These are phyloP conservation scores for Cordilura impudica DNA, from an alignment of 2,888 invertebrate species.

Conservation along the genomic window DNA sequence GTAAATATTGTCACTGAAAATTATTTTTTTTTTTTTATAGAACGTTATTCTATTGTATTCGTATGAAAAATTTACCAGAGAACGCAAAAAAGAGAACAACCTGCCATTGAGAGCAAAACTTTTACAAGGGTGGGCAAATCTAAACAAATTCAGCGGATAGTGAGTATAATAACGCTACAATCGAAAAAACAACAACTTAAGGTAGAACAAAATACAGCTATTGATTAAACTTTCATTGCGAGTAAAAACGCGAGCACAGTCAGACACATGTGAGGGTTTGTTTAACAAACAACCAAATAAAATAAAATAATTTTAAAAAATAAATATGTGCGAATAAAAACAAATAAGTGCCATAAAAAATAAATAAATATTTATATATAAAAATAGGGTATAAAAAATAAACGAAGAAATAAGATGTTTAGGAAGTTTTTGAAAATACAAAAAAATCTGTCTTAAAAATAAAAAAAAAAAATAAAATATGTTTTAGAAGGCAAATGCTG, in stretches of 20 bases:
- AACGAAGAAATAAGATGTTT: neutral
- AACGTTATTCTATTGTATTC: too few species aligned
- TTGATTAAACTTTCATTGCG: conserved; percentile 56
- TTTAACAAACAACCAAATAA: conserved; percentile 16
- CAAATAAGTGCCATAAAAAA: neutral
- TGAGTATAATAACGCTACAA: too few species aligned
- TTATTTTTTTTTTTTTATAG: too few species aligned
- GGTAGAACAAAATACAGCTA: conserved; percentile 27
- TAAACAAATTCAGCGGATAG: too few species aligned
- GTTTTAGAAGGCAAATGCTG: too few species aligned
- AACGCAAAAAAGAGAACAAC: too few species aligned
- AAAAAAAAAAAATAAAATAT: conserved; percentile 18
- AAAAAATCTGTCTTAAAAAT: conserved; percentile 4
- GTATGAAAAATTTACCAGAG: too few species aligned
- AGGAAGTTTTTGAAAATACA: neutral
- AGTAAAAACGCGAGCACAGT: conserved; percentile 53
- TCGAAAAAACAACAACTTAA: too few species aligned
- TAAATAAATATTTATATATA: neutral
- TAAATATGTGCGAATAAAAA: conserved; percentile 18
- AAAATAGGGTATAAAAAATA: too few species aligned
- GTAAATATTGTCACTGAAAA: too few species aligned
- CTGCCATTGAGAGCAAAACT: too few species aligned
- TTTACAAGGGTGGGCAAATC: too few species aligned
- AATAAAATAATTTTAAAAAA: neutral
- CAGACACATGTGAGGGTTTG: conserved; percentile 33